These are phyloP conservation scores for Elymnias hypermnestra DNA, from an alignment of 1,140 invertebrate species.

Conservation along the genomic window DNA sequence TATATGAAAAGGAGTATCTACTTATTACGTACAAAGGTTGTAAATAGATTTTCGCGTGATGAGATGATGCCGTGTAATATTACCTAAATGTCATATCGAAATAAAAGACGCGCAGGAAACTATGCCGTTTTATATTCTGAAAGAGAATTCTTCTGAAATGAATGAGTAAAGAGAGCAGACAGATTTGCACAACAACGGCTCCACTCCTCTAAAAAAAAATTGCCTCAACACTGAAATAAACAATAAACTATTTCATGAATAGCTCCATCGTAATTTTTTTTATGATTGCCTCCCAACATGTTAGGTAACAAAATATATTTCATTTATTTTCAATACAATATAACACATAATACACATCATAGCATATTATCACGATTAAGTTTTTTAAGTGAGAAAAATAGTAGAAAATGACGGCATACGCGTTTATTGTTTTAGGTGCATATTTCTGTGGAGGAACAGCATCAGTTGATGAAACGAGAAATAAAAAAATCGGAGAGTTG, in stretches of 20 bases:
- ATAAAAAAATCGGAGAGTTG: conserved; percentile 23
- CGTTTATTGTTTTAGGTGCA: background rate
- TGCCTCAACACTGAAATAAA: background rate
- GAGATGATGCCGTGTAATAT: too few relatives aligned
- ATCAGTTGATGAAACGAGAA: background rate
- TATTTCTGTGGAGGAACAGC: background rate
- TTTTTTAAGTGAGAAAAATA: background rate
- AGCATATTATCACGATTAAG: too few relatives aligned
- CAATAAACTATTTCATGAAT: too few relatives aligned
- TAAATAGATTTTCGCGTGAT: too few relatives aligned
- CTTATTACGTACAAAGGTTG: too few relatives aligned
- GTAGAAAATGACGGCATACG: background rate
- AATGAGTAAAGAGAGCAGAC: conserved; percentile 2
- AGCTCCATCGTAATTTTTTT: too few relatives aligned
- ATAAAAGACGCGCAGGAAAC: background rate
- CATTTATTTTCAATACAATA: too few relatives aligned
- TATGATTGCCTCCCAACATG: too few relatives aligned
- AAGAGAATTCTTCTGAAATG: conserved; percentile 1
- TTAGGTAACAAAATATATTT: too few relatives aligned
- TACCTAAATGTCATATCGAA: background rate
- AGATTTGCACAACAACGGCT: background rate
- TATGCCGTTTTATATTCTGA: conserved; percentile 4
- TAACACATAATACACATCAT: too few relatives aligned
- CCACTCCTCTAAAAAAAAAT: background rate
- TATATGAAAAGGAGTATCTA: too few relatives aligned